Conservation (phyloP, 2,113 vertebrate species). For the Bos indicus region DNA sequence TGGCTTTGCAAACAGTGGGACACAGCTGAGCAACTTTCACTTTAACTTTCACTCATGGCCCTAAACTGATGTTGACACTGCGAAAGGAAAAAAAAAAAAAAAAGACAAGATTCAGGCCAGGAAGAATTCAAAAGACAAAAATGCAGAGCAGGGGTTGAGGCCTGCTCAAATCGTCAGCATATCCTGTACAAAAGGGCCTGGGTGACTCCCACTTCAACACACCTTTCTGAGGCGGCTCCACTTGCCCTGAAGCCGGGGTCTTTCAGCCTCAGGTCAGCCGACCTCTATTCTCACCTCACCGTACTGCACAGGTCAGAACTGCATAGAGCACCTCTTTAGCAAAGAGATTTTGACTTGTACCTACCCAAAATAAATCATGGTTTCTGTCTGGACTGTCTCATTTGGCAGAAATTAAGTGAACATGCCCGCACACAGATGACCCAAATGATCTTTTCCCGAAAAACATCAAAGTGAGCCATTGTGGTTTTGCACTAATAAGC, state of each 20-base stretch:
- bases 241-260: no score
- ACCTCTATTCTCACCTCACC: neutral
- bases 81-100: neutral
- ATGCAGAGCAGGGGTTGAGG: neutral
- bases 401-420: conserved; percentile 19
- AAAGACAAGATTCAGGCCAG: neutral
- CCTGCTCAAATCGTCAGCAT: neutral
- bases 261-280: accelerated
- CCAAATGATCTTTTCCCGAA: neutral
- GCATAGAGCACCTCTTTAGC: neutral
- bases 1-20: neutral
- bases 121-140: neutral
- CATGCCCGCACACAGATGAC: neutral
- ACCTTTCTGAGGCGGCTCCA: neutral
- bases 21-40: neutral
- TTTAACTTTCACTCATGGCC: neutral
- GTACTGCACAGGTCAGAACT: accelerated
- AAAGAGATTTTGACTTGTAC: neutral
- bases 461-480: neutral
- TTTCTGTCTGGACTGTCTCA: neutral
- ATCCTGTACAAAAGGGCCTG: neutral
- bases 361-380: neutral
- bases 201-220: no score
- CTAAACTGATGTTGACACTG: neutral
- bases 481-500: neutral